Evolutionary conservation across 1,140 invertebrate species (phyloP).

Genomic region (Drosophila arawakana): DNA sequence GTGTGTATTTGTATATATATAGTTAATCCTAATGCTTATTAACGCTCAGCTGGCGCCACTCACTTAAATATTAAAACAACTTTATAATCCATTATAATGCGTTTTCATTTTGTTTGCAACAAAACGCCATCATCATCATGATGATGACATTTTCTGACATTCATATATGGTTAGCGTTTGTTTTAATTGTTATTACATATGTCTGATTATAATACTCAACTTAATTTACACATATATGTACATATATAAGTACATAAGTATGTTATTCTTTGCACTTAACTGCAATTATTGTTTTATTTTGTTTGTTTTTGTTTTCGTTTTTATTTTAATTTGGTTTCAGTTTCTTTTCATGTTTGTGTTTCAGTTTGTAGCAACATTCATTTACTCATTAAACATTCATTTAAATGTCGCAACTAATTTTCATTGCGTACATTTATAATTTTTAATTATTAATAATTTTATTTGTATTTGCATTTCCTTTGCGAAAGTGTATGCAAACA

Average conservation of each 20-base stretch:
- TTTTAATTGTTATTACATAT: conserved; percentile 39
- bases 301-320: conserved; percentile 8
- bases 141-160: conserved; percentile 2
- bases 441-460: conserved; percentile 71
- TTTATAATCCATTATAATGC: conserved; percentile 67
- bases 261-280: conserved; percentile 31
- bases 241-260: conserved; percentile 24
- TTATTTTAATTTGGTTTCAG: conserved; percentile 8
- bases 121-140: conserved; percentile 42
- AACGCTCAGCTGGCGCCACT: conserved; percentile 65
- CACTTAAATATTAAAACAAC: conserved; percentile 76
- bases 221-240: conserved; percentile 44
- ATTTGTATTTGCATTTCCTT: conserved; percentile 37
- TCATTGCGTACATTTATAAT: conserved; percentile 61
- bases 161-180: conserved; percentile 18
- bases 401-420: conserved; percentile 81
- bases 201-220: conserved; percentile 53
- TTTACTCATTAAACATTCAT: conserved; percentile 81
- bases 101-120: conserved; percentile 65
- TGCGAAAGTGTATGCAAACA: conserved; percentile 2
- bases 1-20: conserved; percentile 19
- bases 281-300: conserved; percentile 34
- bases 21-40: conserved; percentile 63
- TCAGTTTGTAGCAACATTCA: conserved; percentile 58
- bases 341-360: conserved; percentile 16